These are phyloP conservation scores for Exaiptasia diaphana DNA, from an alignment of 64 coral and sea anemone genomes.

Conservation along the genomic window DNA sequence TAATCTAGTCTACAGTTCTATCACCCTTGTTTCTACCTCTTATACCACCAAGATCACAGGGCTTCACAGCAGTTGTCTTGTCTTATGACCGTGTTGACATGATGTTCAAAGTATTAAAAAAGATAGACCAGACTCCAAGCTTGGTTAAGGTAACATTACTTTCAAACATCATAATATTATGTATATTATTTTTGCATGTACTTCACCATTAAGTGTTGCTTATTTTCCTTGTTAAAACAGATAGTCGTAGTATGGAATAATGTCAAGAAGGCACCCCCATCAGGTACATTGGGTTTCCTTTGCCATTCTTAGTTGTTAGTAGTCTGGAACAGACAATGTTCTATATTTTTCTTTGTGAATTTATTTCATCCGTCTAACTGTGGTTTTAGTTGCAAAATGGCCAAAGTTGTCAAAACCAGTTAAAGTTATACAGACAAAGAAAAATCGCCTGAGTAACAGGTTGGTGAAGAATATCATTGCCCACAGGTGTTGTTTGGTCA, in stretches of 20 bases:
- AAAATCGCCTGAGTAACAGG: conserved; percentile 94
- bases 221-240: conserved; percentile 6
- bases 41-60: conserved; percentile 69
- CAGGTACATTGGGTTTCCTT: conserved; percentile 59
- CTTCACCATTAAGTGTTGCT: not conserved
- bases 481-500: not conserved
- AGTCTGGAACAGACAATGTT: too few species aligned
- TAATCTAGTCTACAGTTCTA: conserved; percentile 57
- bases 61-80: conserved; percentile 94
- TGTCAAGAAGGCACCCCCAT: conserved; percentile 84
- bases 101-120: conserved; percentile 93
- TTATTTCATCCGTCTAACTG: too few species aligned
- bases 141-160: conserved; percentile 73
- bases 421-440: conserved; percentile 84
- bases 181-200: not conserved
- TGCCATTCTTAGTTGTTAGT: too few species aligned
- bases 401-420: conserved; percentile 87
- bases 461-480: not conserved
- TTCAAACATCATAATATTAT: not conserved
- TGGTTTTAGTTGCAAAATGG: conserved; percentile 70
- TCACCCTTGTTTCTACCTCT: conserved; percentile 77
- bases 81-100: conserved; percentile 90
- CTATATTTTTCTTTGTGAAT: too few species aligned
- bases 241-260: conserved; percentile 99
- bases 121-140: conserved; percentile 77